Percentiles rank a stretch among this genome's conserved stretches.
Conservation (phyloP, 2,797 vertebrate species). For the Crenichthys baileyi region DNA sequence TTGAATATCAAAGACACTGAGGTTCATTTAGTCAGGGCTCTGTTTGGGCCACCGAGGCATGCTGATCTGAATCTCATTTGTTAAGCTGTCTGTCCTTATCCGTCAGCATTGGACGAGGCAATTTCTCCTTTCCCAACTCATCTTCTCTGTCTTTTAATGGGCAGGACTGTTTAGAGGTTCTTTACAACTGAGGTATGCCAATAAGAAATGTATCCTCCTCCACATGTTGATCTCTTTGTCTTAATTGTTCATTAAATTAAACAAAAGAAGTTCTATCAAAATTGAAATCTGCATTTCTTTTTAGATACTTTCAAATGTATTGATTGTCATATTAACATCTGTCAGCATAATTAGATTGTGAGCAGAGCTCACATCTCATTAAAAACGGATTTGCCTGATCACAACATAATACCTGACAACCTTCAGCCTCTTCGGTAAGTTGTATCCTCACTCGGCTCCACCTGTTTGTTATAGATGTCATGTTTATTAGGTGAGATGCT, state of each 20-base stretch:
- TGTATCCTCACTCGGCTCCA: constrained; percentile 13
- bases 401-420: constrained; percentile 2
- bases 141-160: constrained; percentile 68
- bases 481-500: constrained; percentile 26
- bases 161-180: constrained; percentile 73
- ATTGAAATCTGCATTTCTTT: neutral
- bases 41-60: constrained; percentile 63
- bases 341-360: neutral
- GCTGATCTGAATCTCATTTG: constrained; percentile 80
- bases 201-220: constrained; percentile 57
- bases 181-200: constrained; percentile 75
- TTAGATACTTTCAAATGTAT: neutral
- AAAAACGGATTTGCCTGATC: constrained; percentile 3
- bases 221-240: constrained; percentile 29
- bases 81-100: constrained; percentile 79
- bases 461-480: constrained; percentile 26
- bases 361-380: neutral
- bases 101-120: constrained; percentile 72
- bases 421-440: constrained; percentile 4
- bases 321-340: neutral
- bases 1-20: constrained; percentile 65
- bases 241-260: neutral
- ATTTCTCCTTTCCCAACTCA: constrained; percentile 67
- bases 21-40: constrained; percentile 74
- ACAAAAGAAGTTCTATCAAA: neutral